Base-by-base conservation (phyloP, 2,113 vertebrate genomes). In the Steatornis caripensis region DNA sequence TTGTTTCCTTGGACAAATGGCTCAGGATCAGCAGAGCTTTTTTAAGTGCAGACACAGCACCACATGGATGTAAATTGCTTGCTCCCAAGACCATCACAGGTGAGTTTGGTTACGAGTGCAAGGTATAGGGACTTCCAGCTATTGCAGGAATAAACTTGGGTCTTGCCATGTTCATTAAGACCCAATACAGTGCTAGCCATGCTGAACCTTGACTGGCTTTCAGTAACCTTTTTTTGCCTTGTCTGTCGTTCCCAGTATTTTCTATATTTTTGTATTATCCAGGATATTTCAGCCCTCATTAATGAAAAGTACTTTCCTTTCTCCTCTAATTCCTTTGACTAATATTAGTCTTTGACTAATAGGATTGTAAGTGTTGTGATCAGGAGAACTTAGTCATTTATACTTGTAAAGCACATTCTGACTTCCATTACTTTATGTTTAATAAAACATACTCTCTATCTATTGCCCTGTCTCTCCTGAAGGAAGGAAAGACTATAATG, bases 21-120 rank as follows among this genome's bases (percentile, higher is more conserved):
- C 16, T 91, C 61, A 76, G 74, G 36, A 71, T 79, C 65, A 79
- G 74, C 48, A 72, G 30, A 82, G 34, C 20, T 46, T 78, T 78
- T 10, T 49, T 62, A 71, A 89, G 57, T 2, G 2, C 43, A 58
- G 66, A 58, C 3, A 11, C n/a, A 75, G 17, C 34, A 20, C 68
- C 0, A 0, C 1, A 0, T 20, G 20, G 5, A 26, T 5, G 0
- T 58, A 84, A 89, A 87, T n/a, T 15, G 8, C 1, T 54, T 71
- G 39, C 30, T 75, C 15, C 39, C 36, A 51, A 64, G 51, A 34
- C 23, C 43, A 53, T 55, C 29, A 17, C 12, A 34, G 23, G 39
- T 37, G 8, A 9, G 2, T 79, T 68, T 58, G 32, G 10, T 58
- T 75, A 51, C 71, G 30, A 54, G 26, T 48, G 17, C 24, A 78